Base-by-base conservation (phyloP, 2,888 invertebrate species). In the Cetonia aurata region DNA sequence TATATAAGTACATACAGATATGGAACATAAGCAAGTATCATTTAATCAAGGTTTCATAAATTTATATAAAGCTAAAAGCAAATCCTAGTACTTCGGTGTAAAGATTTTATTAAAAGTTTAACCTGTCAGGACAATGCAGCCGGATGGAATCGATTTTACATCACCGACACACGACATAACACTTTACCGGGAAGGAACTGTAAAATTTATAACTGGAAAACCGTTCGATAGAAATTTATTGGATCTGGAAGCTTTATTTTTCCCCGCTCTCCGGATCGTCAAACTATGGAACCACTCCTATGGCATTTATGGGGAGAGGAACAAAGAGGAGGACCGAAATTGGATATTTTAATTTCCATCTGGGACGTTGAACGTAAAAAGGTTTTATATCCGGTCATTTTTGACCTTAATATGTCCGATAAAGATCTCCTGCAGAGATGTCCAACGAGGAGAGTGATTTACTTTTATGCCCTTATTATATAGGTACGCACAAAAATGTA, bases 311-410 rank as follows among this genome's bases (percentile, higher is more conserved):
- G 50, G 37, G 50, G 50, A 50, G 50, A 41, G 10, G 37, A 50
- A 50, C 50, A 37, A 65, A 65, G 50, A 50, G 62, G 37, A 65
- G 50, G 50, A 65, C 57, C 50, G 31, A 65, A 65, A 65, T 65
- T 65, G 62, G 62, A 50, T 65, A 65, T 65, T 65, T 65, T 65
- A 65, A 65, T 65, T 65, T 65, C 62, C 62, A 33, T 65, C 50
- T 50, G 19, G 50, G 17, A 37, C 50, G 37, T 65, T 33, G 62
- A 65, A 65, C 50, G 37, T 50, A 65, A 37, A 50, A 37, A 41
- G 15, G 46, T n/a, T 25, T 25, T 60, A 60, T 60, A 37, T 37
- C 37, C 60, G 19, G 46, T 2, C 46, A 25, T 25, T 60, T 59
- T 46, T 60, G 31, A 19, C 60, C 60, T 9, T 60, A 60, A 60